Percentiles rank a stretch among this genome's conserved stretches.
Conservation (phyloP, 2,113 vertebrate genomes). For the Turdus rufiventris region DNA sequence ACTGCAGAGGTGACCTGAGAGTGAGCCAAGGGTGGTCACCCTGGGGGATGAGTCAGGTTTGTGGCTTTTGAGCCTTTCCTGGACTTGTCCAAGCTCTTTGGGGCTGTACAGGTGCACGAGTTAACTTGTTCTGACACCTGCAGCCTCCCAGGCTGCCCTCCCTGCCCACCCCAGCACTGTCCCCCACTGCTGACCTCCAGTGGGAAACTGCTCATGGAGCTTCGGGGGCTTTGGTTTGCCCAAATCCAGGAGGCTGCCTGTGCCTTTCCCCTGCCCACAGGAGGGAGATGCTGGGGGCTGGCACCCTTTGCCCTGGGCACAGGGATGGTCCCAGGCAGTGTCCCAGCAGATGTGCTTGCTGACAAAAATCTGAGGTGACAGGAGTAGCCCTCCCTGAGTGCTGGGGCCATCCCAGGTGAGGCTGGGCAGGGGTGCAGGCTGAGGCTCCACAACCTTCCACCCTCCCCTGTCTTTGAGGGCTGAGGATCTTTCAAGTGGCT, state of each 20-base stretch:
- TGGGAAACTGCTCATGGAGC: neutral
- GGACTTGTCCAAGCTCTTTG: neutral
- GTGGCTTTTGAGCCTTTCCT: neutral
- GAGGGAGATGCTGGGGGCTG: neutral
- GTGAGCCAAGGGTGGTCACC: neutral
- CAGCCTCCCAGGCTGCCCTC: neutral
- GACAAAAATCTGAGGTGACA: neutral
- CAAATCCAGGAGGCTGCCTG: neutral
- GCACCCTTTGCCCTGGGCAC: neutral
- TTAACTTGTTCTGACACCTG: neutral
- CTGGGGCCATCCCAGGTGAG: neutral
- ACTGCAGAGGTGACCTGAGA: neutral
- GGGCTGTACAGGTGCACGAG: neutral
- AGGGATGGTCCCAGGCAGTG: neutral
- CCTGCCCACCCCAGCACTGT: neutral
- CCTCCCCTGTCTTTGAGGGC: neutral
- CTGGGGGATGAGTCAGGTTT: neutral
- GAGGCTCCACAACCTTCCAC: neutral
- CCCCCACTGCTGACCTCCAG: neutral
- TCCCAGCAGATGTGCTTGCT: neutral
- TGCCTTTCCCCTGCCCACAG: fast-evolving
- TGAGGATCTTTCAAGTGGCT: neutral
- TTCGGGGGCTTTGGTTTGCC: neutral
- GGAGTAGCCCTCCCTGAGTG: neutral
- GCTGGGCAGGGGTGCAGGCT: neutral